phyloP scores from a whole-genome alignment of 1,140 invertebrate species.

The Choristoneura fumiferana region DNA sequence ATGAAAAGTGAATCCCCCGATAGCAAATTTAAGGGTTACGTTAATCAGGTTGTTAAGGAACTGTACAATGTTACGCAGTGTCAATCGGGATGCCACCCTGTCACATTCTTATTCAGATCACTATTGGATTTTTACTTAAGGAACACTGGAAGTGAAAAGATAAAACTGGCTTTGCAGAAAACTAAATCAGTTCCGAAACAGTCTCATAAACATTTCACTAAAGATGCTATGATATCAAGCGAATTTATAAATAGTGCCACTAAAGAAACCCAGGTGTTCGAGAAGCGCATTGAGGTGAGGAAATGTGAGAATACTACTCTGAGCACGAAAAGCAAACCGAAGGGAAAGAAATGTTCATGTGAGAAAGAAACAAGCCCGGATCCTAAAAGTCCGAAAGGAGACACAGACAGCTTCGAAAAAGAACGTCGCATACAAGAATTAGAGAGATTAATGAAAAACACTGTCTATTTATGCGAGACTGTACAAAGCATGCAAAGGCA shows the following conservation, averaged over 20 bases:
- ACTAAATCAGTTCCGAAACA: constrained; percentile 31
- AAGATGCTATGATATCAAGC: constrained; percentile 51
- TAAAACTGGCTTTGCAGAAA: no score
- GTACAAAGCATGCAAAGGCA: constrained; percentile 22
- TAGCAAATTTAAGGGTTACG: constrained; percentile 34
- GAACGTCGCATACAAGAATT: constrained; percentile 57
- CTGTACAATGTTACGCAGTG: constrained; percentile 44
- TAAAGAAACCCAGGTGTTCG: constrained; percentile 49
- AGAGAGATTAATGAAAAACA: constrained; percentile 59
- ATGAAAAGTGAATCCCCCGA: not conserved
- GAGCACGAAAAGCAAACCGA: no score
- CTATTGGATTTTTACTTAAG: constrained; percentile 61
- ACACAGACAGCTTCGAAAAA: constrained; percentile 46
- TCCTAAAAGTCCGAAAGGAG: constrained; percentile 25
- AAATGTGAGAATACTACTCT: no score
- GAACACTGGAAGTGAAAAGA: constrained; percentile 30
- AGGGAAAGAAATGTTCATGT: no score
- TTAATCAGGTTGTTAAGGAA: constrained; percentile 51
- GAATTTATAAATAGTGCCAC: constrained; percentile 29
- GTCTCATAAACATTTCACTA: constrained; percentile 47
- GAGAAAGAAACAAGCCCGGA: no score
- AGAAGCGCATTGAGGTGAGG: constrained; percentile 1
- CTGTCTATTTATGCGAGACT: constrained; percentile 58
- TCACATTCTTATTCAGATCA: constrained; percentile 53
- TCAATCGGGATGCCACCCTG: constrained; percentile 38